phyloP scores from a whole-genome alignment of 2,888 invertebrate genomes.

The Tachina fera region DNA sequence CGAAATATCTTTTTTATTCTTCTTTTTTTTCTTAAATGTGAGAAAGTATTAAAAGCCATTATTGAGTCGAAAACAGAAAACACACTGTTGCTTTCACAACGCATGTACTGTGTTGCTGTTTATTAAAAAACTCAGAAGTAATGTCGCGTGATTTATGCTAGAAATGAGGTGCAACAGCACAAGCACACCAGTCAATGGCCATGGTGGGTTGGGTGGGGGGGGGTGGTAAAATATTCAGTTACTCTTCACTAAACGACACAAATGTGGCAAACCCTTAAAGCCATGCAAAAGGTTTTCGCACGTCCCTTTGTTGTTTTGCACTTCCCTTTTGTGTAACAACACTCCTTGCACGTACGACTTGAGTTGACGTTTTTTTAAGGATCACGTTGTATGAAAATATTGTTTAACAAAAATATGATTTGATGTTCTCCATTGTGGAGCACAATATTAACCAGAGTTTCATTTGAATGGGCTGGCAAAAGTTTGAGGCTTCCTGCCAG shows the following conservation, averaged over 20 bases:
- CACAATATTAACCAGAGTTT: constrained; percentile 1
- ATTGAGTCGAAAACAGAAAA: constrained; percentile 71
- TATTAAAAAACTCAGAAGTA: constrained; percentile 66
- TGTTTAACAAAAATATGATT: constrained; percentile 19
- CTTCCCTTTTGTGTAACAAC: constrained; percentile 11
- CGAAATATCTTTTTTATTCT: constrained; percentile 7
- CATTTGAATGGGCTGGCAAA: background rate
- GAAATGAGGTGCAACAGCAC: constrained; percentile 59
- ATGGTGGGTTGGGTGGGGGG: too few relatives aligned
- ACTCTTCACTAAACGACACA: constrained; percentile 30
- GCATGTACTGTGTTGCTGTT: constrained; percentile 31
- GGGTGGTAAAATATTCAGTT: too few relatives aligned
- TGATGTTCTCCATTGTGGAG: constrained; percentile 22
- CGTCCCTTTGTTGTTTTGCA: background rate
- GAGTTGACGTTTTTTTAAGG: constrained; percentile 32
- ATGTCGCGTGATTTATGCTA: constrained; percentile 54
- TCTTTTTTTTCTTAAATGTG: background rate
- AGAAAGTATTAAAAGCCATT: constrained; percentile 69
- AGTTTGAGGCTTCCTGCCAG: background rate
- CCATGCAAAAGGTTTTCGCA: constrained; percentile 25
- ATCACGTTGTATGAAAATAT: constrained; percentile 38
- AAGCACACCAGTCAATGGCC: constrained; percentile 46
- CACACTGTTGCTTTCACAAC: constrained; percentile 65
- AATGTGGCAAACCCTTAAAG: constrained; percentile 51
- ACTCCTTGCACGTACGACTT: background rate